These are phyloP conservation scores for Ammospiza caudacuta DNA, from an alignment of 2,113 vertebrate genomes.

Conservation along the genomic window DNA sequence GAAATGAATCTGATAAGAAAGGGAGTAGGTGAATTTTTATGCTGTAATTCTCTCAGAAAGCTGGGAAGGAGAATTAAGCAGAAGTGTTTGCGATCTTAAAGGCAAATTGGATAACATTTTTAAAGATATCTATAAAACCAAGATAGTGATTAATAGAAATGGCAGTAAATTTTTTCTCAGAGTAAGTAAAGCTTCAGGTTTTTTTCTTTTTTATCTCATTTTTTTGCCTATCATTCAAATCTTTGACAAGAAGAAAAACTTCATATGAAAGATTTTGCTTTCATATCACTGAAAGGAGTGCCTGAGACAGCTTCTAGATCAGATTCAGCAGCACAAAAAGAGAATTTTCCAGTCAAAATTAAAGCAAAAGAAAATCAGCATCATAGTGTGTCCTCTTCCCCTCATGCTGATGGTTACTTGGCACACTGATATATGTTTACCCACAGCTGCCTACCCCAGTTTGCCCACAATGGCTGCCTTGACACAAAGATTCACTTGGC, in stretches of 20 bases:
- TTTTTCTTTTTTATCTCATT: background rate
- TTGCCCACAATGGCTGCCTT: constrained; percentile 35
- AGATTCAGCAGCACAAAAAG: background rate
- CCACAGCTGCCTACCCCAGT: background rate
- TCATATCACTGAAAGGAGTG: background rate
- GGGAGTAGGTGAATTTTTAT: background rate
- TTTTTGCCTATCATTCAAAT: background rate
- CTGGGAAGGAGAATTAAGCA: background rate
- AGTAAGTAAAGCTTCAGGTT: background rate
- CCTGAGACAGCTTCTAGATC: background rate
- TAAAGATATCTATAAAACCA: background rate
- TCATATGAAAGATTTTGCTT: background rate
- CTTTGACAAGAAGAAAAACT: background rate
- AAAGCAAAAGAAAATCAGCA: background rate
- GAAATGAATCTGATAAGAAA: background rate
- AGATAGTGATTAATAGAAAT: background rate
- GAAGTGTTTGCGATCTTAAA: background rate
- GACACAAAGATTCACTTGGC: constrained; percentile 47
- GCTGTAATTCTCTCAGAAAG: background rate
- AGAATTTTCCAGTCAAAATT: background rate
- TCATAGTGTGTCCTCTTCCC: background rate
- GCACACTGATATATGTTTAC: constrained; percentile 33
- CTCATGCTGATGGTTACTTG: background rate
- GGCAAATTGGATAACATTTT: background rate
- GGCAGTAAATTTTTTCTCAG: background rate